Evolutionary conservation across 1,140 invertebrate species (phyloP), one percentile per base, ranked within the genome.

Genomic region (Drosophila guanche): DNA sequence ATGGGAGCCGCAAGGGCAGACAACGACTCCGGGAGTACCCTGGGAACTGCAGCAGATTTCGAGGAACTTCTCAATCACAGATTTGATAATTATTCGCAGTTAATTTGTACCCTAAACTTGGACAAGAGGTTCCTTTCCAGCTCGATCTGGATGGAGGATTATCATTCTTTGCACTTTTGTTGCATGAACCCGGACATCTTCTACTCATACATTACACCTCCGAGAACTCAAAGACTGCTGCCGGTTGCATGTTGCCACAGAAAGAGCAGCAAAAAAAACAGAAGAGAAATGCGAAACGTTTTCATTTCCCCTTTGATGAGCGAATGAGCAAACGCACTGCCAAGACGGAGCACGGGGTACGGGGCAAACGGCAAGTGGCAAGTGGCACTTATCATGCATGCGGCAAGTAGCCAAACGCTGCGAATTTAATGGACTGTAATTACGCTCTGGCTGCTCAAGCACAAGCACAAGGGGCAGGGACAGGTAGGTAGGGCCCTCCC

Each of bases 391-490:
- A 84, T 75, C 79, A 71, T 71, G 60, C 76, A 75, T 79, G 75
- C 68, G 58, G 67, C 73, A 77, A 81, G 78, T 76, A 60, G 45
- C 58, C 33, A 41, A 69, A 43, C 73, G 60, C 60, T 52, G 72
- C 51, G 68, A 63, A 79, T 62, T 76, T 84, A 84, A 83, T 84
- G 79, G 75, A 55, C 79, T 83, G 71, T 71, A 84, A 83, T 84
- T 83, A 79, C 66, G 71, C 40, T 20, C 29, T 59, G 33, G 40
- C 55, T 56, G 68, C n/a, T n/a, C n/a, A 37, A 37, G 29, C 41
- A 16, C 10, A 27, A 46, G 27, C 55, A 22, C 5, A 12, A 2
- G 42, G 25, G 5, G 22, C 10, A 14, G 12, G 23, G n/a, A 4
- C 53, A 23, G 37, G 42, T 1, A 20, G 16, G 16, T 20, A 20